Conservation (phyloP, 2,113 vertebrate species). For the Climacteris rufus region DNA sequence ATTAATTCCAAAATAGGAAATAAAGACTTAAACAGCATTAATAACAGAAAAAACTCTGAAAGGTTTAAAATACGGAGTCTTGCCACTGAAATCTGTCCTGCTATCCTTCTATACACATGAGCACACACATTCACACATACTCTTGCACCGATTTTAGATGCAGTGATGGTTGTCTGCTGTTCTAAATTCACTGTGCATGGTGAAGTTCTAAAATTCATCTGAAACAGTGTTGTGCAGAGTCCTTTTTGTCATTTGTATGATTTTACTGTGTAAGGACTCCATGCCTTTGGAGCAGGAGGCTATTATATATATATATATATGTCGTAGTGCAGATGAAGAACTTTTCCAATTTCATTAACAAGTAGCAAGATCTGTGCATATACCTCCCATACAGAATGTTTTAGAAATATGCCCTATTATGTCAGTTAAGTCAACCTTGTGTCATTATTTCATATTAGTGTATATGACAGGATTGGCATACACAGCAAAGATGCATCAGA, state of each 20-base stretch:
- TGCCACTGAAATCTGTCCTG: not conserved
- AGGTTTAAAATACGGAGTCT: not conserved
- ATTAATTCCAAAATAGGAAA: not conserved
- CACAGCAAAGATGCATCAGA: constrained; percentile 12
- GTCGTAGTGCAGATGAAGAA: not conserved
- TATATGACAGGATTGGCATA: constrained; percentile 44
- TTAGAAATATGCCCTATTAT: constrained; percentile 48
- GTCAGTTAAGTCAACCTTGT: constrained; percentile 54
- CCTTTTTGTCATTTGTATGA: not conserved
- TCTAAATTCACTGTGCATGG: not conserved
- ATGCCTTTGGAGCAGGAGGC: not conserved
- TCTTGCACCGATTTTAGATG: not conserved
- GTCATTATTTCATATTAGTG: constrained; percentile 55
- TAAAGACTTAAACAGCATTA: not conserved
- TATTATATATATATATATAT: not conserved
- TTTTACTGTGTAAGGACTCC: not conserved
- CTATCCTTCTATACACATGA: not conserved
- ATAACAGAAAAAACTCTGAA: not conserved
- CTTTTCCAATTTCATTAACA: constrained; percentile 46
- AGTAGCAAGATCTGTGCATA: not conserved
- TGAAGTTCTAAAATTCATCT: not conserved
- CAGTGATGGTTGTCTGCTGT: not conserved
- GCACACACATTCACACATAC: not conserved
- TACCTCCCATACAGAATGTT: not conserved
- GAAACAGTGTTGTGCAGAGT: not conserved